Evolutionary conservation across 2,888 invertebrate genomes (phyloP), one percentile per base, ranked within the genome.

Genomic region (Harpalus rubripes): DNA sequence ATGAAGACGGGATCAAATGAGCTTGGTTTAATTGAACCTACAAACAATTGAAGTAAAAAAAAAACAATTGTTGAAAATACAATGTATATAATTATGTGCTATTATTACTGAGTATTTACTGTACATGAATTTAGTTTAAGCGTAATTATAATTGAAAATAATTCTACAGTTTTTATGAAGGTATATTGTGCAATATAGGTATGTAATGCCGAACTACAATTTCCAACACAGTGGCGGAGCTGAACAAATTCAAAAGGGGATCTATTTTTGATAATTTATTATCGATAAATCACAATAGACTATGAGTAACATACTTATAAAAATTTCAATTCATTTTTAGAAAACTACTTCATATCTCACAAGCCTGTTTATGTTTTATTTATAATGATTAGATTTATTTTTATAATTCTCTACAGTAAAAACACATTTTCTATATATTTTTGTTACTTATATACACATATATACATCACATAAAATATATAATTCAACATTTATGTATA

Each of bases 81-180:
- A 89, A 88, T 88, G 88, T 89, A 89, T 89, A 89, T 89, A 89
- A 89, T 81, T 81, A 81, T 89, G 89, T 90, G 90, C 90, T 89
- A 89, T 88, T 89, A 81, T 81, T 81, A 82, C 39, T 68, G 82
- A 59, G 82, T 74, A 82, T 82, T 81, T 74, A 84, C 63, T 78
- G 83, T 83, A 83, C 84, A 84, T 65, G 78, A 84, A 78, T 56
- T 78, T 76, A 83, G 41, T 83, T 81, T 84, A 84, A 84, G 76
- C 78, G 84, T 78, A 72, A 74, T 82, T 58, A 61, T 84, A 76
- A 84, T 84, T 84, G 52, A 78, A 84, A 84, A 63, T 78, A 84
- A 44, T 26, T 44, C 39, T 76, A 83, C 59, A 76, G 26, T 74
- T 83, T 78, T 63, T 61, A 83, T 44, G 52, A 68, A 81, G 7